Percentiles rank a stretch among this genome's conserved stretches.
phyloP scores from a whole-genome alignment of 2,113 vertebrate species.

The Nesospiza acunhae region DNA sequence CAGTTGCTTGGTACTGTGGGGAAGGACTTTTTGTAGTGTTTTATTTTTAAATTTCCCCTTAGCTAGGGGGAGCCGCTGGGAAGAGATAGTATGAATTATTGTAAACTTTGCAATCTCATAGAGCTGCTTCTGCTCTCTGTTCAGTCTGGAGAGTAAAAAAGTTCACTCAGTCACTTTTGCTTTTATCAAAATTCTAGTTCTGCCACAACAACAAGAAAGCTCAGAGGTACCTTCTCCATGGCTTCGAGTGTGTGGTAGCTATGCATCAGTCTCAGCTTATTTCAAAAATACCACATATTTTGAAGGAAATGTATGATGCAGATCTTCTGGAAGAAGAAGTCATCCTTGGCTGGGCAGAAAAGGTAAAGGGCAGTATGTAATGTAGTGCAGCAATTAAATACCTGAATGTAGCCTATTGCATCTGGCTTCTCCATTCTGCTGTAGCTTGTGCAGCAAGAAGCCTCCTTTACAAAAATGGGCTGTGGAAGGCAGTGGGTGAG shows the following conservation, averaged over 20 bases:
- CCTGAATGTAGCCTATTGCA: rapidly evolving
- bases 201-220: constrained; percentile 98
- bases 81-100: neutral
- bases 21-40: neutral
- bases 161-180: neutral
- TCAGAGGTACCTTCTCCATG: constrained; percentile 93
- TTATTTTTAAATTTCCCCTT: neutral
- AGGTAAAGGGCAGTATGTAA: constrained; percentile 71
- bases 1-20: neutral
- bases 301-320: constrained; percentile 96
- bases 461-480: neutral
- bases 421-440: neutral
- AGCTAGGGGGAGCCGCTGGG: neutral
- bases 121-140: neutral
- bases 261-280: constrained; percentile 93
- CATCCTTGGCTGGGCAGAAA: constrained; percentile 95
- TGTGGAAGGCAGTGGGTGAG: neutral
- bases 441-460: neutral
- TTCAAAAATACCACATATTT: constrained; percentile 89
- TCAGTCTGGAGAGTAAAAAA: neutral
- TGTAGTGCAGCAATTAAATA: rapidly evolving
- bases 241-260: constrained; percentile 94
- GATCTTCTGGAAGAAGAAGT: constrained; percentile 96
- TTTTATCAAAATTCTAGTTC: constrained; percentile 77
- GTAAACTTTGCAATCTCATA: rapidly evolving